Conservation (phyloP, 2,113 vertebrate species). For the Cyprinodon variegatus region DNA sequence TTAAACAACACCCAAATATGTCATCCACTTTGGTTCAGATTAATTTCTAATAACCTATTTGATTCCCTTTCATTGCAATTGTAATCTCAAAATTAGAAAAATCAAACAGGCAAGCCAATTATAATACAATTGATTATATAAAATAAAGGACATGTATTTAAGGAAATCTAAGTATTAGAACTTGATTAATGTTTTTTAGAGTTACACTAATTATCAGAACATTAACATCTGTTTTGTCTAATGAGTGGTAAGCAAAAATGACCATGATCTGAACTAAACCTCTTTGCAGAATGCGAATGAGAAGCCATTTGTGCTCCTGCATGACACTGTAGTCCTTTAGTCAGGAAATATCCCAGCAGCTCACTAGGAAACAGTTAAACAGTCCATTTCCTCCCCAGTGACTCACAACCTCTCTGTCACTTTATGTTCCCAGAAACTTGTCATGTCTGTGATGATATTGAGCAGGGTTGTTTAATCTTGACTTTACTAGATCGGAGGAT, state of each 20-base stretch:
- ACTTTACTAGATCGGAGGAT: slow-evolving; percentile 6
- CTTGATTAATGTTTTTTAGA: background rate
- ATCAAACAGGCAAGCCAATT: background rate
- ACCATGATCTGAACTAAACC: background rate
- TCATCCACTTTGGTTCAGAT: background rate
- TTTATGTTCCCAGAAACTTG: slow-evolving; percentile 57
- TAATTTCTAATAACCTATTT: background rate
- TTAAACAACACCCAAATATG: no score
- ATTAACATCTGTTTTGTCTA: background rate
- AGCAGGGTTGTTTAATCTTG: slow-evolving; percentile 40
- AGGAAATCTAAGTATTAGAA: background rate
- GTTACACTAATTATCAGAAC: background rate
- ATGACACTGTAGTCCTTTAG: slow-evolving; percentile 27
- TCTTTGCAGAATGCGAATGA: slow-evolving; percentile 3
- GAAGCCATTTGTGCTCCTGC: slow-evolving; percentile 4
- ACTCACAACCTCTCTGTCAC: slow-evolving; percentile 45
- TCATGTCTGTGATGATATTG: slow-evolving; percentile 57
- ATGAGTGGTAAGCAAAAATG: background rate
- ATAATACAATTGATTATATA: background rate
- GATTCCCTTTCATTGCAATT: background rate
- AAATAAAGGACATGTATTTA: background rate
- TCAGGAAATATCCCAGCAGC: slow-evolving; percentile 62
- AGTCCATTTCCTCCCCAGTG: slow-evolving; percentile 66
- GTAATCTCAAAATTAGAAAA: background rate
- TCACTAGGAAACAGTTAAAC: slow-evolving; percentile 59